Evolutionary conservation across 2,113 vertebrate species (phyloP).

Genomic region (Pao palembangensis): DNA sequence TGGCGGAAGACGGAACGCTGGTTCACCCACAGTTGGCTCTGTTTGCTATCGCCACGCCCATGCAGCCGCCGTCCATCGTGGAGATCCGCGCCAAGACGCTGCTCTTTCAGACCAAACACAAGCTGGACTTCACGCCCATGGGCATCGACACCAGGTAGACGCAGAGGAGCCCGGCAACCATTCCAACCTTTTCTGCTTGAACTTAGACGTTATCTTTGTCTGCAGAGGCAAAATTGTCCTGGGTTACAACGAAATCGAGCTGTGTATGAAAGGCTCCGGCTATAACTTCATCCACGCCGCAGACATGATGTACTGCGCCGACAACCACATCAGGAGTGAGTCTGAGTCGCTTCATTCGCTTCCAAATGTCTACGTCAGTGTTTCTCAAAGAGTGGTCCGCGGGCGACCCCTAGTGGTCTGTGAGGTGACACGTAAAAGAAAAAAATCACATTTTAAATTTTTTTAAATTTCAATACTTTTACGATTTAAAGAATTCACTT

Average conservation of each 20-base stretch:
- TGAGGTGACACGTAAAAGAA: no score
- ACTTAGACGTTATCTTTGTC: background rate
- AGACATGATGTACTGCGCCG: conserved; percentile 79
- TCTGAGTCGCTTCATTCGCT: background rate
- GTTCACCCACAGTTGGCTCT: conserved; percentile 67
- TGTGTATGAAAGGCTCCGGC: conserved; percentile 69
- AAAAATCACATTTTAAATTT: no score
- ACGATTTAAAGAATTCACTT: no score
- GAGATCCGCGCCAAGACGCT: conserved; percentile 76
- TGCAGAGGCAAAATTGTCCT: conserved; percentile 72
- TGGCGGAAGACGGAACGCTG: conserved; percentile 51
- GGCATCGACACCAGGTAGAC: conserved; percentile 70
- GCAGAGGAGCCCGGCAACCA: background rate
- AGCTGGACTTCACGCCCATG: conserved; percentile 76
- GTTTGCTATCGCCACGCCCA: conserved; percentile 68
- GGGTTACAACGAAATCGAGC: conserved; percentile 75
- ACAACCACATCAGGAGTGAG: conserved; percentile 76
- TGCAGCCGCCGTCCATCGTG: conserved; percentile 73
- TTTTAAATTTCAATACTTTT: no score
- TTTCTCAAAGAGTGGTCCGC: no score
- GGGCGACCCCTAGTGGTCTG: no score
- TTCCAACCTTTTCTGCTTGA: no score
- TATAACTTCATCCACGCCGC: conserved; percentile 79
- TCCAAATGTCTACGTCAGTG: background rate
- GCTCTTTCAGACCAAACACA: conserved; percentile 79